Percentiles rank a stretch among this genome's conserved stretches.
Conservation (phyloP, 2,113 vertebrate genomes). For the Aldabrachelys gigantea region DNA sequence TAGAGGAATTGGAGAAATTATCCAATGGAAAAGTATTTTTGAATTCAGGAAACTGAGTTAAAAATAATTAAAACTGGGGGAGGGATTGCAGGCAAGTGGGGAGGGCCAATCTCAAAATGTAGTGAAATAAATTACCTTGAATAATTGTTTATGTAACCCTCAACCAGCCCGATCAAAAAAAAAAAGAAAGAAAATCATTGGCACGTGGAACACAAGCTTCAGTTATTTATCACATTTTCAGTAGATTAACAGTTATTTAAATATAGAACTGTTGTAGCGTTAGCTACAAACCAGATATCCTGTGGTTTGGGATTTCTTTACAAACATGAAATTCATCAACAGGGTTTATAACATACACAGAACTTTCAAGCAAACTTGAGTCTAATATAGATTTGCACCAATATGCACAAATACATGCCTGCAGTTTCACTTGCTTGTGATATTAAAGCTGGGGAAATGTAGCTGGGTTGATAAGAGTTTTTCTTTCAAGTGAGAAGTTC, state of each 20-base stretch:
- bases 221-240: not conserved
- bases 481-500: not conserved
- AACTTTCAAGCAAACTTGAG: not conserved
- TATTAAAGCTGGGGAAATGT: constrained; percentile 3
- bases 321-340: not conserved
- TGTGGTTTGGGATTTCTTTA: not conserved
- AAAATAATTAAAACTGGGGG: not conserved
- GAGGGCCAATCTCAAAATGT: not conserved
- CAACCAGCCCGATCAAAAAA: not conserved
- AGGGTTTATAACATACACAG: not conserved
- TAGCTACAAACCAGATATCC: not conserved
- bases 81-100: rapidly evolving
- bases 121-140: not conserved
- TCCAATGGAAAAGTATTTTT: rapidly evolving
- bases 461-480: not conserved
- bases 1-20: not conserved
- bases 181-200: not conserved
- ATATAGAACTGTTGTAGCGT: not conserved
- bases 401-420: not conserved
- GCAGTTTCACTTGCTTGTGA: not conserved
- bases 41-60: not conserved
- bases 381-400: not conserved
- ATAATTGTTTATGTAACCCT: rapidly evolving
- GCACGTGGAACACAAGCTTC: rapidly evolving
- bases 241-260: not conserved